Percentiles rank a stretch among this genome's conserved stretches.
phyloP scores from a whole-genome alignment of 1,140 invertebrate genomes.

The Chymomyza costata region DNA sequence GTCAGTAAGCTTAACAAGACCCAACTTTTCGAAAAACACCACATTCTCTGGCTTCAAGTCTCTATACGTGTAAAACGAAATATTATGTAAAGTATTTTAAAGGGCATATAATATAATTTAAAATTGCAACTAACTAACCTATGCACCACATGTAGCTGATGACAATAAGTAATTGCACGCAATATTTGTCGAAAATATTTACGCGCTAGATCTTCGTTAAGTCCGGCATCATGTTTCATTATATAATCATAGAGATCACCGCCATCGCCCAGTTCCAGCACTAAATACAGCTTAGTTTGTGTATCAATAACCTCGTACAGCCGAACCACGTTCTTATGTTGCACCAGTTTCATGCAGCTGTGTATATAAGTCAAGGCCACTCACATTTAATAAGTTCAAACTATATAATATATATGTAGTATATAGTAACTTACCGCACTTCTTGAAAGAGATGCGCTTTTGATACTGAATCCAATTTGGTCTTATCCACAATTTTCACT shows the following conservation, averaged over 20 bases:
- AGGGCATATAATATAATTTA: conserved; percentile 1
- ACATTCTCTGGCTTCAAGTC: conserved; percentile 99
- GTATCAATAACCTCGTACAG: conserved; percentile 99
- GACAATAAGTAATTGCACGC: conserved; percentile 98
- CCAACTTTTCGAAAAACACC: conserved; percentile 98
- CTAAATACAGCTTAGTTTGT: conserved; percentile 95
- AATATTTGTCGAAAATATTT: conserved; percentile 98
- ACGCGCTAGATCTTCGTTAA: conserved; percentile 87
- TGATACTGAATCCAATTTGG: conserved; percentile 97
- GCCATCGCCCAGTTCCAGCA: conserved; percentile 98
- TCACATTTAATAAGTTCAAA: not conserved
- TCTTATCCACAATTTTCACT: conserved; percentile 98
- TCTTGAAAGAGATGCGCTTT: conserved; percentile 98
- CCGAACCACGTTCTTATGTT: conserved; percentile 98
- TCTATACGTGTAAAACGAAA: conserved; percentile 80
- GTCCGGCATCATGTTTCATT: conserved; percentile 93
- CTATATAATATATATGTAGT: not conserved
- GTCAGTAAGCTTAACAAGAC: conserved; percentile 98
- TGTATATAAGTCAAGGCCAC: not conserved
- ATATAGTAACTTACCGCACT: conserved; percentile 76
- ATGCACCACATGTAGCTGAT: conserved; percentile 93
- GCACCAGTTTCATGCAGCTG: conserved; percentile 98
- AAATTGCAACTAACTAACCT: conserved; percentile 82
- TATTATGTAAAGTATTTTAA: conserved; percentile 43
- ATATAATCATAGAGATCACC: conserved; percentile 99